Evolutionary conservation across 1,140 invertebrate species (phyloP).

Genomic region (Drosophila bocki): DNA sequence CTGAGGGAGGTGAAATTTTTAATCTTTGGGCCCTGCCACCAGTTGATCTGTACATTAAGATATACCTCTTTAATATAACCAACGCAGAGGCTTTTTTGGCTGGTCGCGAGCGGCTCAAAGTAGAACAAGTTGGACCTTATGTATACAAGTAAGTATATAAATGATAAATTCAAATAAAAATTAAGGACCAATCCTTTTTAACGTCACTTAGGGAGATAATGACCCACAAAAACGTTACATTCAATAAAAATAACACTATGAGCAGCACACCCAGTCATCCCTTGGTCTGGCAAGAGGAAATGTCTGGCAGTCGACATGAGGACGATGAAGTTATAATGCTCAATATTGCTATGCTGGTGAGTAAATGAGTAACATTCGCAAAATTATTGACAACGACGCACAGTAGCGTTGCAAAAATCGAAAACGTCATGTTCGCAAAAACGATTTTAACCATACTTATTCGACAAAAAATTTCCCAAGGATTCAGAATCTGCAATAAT

Average conservation of each 20-base stretch:
- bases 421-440: no score
- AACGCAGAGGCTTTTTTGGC: constrained; percentile 92
- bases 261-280: constrained; percentile 89
- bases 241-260: constrained; percentile 91
- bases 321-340: constrained; percentile 92
- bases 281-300: constrained; percentile 89
- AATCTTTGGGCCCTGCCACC: constrained; percentile 94
- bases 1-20: constrained; percentile 91
- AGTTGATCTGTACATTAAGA: constrained; percentile 92
- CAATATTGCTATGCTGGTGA: constrained; percentile 93
- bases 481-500: no score
- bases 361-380: constrained; percentile 19
- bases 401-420: no score
- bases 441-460: no score
- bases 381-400: constrained; percentile 29
- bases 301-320: constrained; percentile 90
- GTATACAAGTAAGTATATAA: constrained; percentile 91
- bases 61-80: constrained; percentile 95
- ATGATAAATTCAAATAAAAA: not conserved
- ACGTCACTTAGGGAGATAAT: constrained; percentile 87
- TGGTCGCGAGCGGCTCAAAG: constrained; percentile 89
- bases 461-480: no score
- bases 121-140: constrained; percentile 95
- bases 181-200: not conserved
- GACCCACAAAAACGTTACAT: constrained; percentile 89